Base-by-base conservation (phyloP, 37 sponge, comb jelly and placozoan genomes). In the Theonella swinhoei region DNA sequence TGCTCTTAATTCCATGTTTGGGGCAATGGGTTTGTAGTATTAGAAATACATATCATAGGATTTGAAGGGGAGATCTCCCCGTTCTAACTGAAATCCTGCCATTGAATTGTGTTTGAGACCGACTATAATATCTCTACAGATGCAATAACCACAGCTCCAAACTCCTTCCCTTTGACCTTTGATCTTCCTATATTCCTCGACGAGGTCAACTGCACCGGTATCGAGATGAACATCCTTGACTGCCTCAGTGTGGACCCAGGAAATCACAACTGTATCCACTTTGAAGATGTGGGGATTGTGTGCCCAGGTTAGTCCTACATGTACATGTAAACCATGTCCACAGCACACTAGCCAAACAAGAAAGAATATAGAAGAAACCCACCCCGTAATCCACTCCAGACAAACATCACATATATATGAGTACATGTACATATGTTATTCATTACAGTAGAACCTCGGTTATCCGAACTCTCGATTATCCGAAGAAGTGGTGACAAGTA, bases 261-360 rank as follows among this genome's bases (percentile, higher is more conserved):
- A 0, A 36, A 62, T 33, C 83, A 82, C 35, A 33, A 72, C 30
- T 82, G 83, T 22, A 25, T 66, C 41, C 83, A 82, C 36, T 33
- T 36, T 42, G 32, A 36, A 1, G 83, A 82, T 73, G 83, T 74
- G 22, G 83, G 83, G 8, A 74, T 82, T 28, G 28, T 82, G 42
- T 82, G 83, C 42, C 23, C 42, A 35, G 83, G 83, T 82, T 60
- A 1, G 81, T 43, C 23, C 8, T 25, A 28, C 26, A 11, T 67
- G 68, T 28, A 67, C 24, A 28, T 11, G 26, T 25, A 28, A 8
- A n/a, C n/a, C n/a, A n/a, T n/a, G n/a, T n/a, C n/a, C n/a, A n/a
- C n/a, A n/a, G n/a, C n/a, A n/a, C n/a, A n/a, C n/a, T n/a, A n/a
- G n/a, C n/a, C n/a, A n/a, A n/a, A n/a, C n/a, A n/a, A n/a, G n/a